phyloP scores from a whole-genome alignment of 2,888 invertebrate genomes.

The Phyllotreta cruciferae region DNA sequence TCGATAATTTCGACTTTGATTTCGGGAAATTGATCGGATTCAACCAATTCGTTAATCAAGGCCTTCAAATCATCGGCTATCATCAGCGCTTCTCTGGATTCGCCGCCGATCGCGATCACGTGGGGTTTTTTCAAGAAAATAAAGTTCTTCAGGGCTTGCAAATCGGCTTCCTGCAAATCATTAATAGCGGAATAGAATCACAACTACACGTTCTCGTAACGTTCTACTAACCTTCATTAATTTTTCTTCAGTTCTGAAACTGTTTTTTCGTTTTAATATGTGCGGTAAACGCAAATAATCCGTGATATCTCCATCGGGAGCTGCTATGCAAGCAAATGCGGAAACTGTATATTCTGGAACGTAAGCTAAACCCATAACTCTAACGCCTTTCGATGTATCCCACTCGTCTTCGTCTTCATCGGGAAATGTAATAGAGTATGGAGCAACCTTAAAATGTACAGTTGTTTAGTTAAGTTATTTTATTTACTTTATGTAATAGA shows the following conservation, averaged over 20 bases:
- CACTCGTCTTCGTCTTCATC: conserved; percentile 93
- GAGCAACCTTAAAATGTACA: conserved; percentile 64
- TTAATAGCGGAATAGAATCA: neutral
- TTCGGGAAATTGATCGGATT: conserved; percentile 85
- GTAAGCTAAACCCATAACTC: conserved; percentile 89
- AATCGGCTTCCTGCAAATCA: conserved; percentile 65
- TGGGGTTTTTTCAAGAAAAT: conserved; percentile 92
- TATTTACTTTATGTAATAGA: conserved; percentile 2
- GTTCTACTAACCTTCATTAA: conserved; percentile 58
- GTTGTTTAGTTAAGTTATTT: neutral
- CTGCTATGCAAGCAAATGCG: conserved; percentile 87
- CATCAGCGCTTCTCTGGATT: conserved; percentile 86
- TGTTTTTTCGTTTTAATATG: conserved; percentile 81
- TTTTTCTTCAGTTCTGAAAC: conserved; percentile 73
- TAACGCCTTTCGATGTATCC: conserved; percentile 82
- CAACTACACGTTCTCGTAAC: no score
- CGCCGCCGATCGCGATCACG: conserved; percentile 81
- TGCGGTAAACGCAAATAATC: conserved; percentile 90
- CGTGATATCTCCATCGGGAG: conserved; percentile 88
- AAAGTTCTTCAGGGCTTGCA: conserved; percentile 76
- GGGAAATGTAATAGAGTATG: conserved; percentile 73
- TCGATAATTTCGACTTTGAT: conserved; percentile 92
- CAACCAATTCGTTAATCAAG: conserved; percentile 75
- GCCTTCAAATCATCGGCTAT: conserved; percentile 80
- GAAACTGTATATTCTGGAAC: conserved; percentile 84